Conservation (phyloP, 2,888 invertebrate species). For the Lysandra coridon region DNA sequence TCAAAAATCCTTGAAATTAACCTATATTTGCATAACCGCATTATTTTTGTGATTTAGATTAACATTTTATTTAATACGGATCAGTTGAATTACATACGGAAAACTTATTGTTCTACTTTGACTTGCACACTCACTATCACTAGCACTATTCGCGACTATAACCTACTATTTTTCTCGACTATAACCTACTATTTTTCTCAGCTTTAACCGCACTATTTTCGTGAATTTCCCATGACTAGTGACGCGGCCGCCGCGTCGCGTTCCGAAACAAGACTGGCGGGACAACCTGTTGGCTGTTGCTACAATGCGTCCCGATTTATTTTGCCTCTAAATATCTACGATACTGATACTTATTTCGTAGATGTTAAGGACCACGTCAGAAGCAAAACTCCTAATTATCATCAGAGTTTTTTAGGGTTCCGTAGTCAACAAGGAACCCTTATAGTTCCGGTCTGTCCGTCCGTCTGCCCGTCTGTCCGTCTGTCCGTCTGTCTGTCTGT, state of each 20-base stretch:
- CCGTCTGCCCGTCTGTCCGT: too few relatives aligned
- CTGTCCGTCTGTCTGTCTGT: too few relatives aligned
- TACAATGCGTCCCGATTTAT: neutral
- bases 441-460: too few relatives aligned
- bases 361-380: neutral
- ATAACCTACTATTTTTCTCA: neutral
- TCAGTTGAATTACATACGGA: neutral
- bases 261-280: neutral
- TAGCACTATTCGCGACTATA: neutral
- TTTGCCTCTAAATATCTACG: neutral
- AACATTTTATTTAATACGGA: neutral
- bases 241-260: neutral
- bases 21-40: neutral
- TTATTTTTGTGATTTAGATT: neutral
- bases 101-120: neutral
- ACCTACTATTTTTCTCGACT: neutral
- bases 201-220: neutral
- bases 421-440: too few relatives aligned
- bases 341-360: neutral
- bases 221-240: neutral
- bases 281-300: neutral
- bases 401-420: neutral
- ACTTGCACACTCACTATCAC: neutral
- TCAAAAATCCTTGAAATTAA: neutral
- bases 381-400: neutral